These are phyloP conservation scores for Phaedon cochleariae DNA, from an alignment of 2,888 invertebrate species.

Conservation along the genomic window DNA sequence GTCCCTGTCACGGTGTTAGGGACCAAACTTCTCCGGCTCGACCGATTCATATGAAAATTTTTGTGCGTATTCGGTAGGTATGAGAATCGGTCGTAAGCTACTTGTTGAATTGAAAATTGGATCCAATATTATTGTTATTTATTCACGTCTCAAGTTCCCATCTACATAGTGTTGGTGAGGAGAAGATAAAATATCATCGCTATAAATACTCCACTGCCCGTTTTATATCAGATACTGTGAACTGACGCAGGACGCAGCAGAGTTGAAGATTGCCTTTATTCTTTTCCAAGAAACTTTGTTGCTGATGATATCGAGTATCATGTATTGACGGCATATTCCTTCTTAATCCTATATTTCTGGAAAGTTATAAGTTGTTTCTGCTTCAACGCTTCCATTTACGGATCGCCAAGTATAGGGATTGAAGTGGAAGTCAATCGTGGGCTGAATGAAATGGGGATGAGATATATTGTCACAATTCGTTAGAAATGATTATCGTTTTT, in stretches of 20 bases:
- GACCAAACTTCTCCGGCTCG: too few relatives aligned
- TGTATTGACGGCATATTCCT: slow-evolving; percentile 28
- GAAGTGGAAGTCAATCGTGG: slow-evolving; percentile 24
- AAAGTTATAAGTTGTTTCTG: slow-evolving; percentile 31
- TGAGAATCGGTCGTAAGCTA: too few relatives aligned
- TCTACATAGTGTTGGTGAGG: too few relatives aligned
- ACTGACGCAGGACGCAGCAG: too few relatives aligned
- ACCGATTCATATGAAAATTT: too few relatives aligned
- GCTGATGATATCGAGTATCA: slow-evolving; percentile 26
- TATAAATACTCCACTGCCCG: not conserved
- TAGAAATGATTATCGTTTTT: too few relatives aligned
- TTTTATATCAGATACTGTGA: not conserved
- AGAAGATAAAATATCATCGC: too few relatives aligned
- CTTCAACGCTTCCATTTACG: slow-evolving; percentile 23
- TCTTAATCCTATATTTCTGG: slow-evolving; percentile 28
- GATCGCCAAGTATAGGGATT: slow-evolving; percentile 17
- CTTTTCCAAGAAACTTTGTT: slow-evolving; percentile 21
- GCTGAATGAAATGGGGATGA: slow-evolving; percentile 52
- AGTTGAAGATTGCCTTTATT: not conserved
- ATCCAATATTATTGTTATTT: too few relatives aligned
- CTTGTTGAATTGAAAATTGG: too few relatives aligned
- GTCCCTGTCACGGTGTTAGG: too few relatives aligned
- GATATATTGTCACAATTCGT: slow-evolving; percentile 42
- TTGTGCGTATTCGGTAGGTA: too few relatives aligned
- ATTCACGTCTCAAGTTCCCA: too few relatives aligned